phyloP scores from a whole-genome alignment of 2,113 vertebrate species.

The Deroptyus accipitrinus region DNA sequence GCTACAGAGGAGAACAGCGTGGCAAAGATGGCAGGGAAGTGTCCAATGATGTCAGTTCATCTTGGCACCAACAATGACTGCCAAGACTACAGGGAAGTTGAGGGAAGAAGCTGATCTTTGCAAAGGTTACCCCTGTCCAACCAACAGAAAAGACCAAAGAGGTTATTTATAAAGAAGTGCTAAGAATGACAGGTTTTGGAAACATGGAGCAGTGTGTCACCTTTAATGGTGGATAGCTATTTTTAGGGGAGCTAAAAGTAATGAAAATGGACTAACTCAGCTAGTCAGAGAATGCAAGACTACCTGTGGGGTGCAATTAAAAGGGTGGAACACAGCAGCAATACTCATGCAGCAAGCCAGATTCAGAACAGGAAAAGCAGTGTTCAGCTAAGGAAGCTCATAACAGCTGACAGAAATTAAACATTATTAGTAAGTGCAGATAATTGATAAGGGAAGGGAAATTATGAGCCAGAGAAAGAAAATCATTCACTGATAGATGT shows the following conservation, averaged over 20 bases:
- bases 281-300: constrained; percentile 4
- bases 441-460: neutral
- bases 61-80: neutral
- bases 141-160: neutral
- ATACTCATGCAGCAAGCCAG: neutral
- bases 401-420: neutral
- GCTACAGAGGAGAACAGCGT: neutral
- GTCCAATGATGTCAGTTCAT: neutral
- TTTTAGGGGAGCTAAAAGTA: constrained; percentile 48
- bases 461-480: neutral
- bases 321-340: constrained; percentile 1
- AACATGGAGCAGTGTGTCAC: neutral
- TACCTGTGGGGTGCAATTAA: constrained; percentile 25
- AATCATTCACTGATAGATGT: neutral
- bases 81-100: neutral
- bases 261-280: constrained; percentile 22
- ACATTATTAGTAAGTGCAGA: neutral
- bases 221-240: constrained; percentile 24
- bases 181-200: constrained; percentile 14
- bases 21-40: neutral
- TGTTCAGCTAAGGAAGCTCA: neutral
- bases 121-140: neutral
- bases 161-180: neutral
- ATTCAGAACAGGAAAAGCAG: neutral
- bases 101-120: neutral